These are phyloP conservation scores for Piscicola geometra DNA, from an alignment of 2,888 invertebrate genomes.

Conservation along the genomic window DNA sequence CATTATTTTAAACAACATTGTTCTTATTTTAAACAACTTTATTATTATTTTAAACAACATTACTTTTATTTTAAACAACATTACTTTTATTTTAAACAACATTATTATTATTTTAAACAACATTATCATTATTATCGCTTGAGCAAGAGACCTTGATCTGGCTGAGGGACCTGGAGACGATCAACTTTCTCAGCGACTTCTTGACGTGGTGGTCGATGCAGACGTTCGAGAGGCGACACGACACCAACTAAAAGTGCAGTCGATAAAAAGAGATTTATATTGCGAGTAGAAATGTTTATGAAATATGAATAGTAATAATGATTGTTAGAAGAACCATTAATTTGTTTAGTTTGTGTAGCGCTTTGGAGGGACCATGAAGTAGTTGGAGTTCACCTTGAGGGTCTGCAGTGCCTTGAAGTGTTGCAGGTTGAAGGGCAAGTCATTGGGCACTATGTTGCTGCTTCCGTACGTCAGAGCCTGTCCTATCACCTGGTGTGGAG, in stretches of 20 bases:
- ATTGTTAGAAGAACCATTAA: background rate
- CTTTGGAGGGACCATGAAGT: too few relatives aligned
- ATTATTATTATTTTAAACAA: too few relatives aligned
- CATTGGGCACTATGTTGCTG: slow-evolving; percentile 78
- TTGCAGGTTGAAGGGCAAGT: slow-evolving; percentile 73
- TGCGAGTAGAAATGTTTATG: background rate
- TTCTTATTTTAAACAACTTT: too few relatives aligned
- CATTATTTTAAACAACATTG: too few relatives aligned
- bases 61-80: too few relatives aligned
- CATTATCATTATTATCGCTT: too few relatives aligned
- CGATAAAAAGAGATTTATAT: background rate
- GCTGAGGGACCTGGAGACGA: slow-evolving; percentile 3
- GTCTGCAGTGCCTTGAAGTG: slow-evolving; percentile 72
- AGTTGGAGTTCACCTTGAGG: slow-evolving; percentile 60
- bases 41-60: too few relatives aligned
- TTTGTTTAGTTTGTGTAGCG: too few relatives aligned
- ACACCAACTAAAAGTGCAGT: background rate
- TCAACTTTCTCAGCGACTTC: background rate
- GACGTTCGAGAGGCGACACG: slow-evolving; percentile 8
- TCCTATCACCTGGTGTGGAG: slow-evolving; percentile 58
- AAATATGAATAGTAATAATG: background rate
- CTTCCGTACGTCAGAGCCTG: slow-evolving; percentile 67
- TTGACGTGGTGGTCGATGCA: slow-evolving; percentile 7
- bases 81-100: too few relatives aligned
- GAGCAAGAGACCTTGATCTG: slow-evolving; percentile 5